Evolutionary conservation across 2,888 invertebrate species (phyloP).

Genomic region (Petrolisthes cinctipes): DNA sequence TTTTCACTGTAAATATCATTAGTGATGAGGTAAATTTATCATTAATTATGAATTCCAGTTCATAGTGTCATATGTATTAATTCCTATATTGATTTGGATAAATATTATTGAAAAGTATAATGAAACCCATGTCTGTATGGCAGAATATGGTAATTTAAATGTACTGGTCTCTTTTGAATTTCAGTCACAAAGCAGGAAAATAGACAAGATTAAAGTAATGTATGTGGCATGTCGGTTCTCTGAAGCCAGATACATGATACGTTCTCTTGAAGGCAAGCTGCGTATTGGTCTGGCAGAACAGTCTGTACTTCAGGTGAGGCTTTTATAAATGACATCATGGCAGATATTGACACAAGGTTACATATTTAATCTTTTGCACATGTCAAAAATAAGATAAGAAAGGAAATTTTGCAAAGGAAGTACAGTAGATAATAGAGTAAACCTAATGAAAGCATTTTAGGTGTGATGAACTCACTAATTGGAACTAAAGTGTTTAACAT

Average conservation of each 20-base stretch:
- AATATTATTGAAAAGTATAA: too few relatives aligned
- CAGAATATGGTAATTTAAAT: too few relatives aligned
- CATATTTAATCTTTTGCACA: neutral
- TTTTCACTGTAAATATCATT: too few relatives aligned
- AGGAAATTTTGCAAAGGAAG: neutral
- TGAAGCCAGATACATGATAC: slow-evolving; percentile 85
- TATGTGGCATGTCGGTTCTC: slow-evolving; percentile 90
- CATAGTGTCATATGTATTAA: too few relatives aligned
- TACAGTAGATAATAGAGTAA: too few relatives aligned
- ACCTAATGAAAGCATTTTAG: too few relatives aligned
- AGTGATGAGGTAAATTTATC: too few relatives aligned
- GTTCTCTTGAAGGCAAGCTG: slow-evolving; percentile 92
- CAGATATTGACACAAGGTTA: slow-evolving; percentile 59
- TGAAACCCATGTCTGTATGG: too few relatives aligned
- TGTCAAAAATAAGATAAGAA: neutral
- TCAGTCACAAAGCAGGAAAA: slow-evolving; percentile 85
- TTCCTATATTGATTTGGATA: too few relatives aligned
- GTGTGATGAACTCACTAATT: too few relatives aligned
- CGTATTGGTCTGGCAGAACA: slow-evolving; percentile 97
- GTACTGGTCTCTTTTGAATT: neutral
- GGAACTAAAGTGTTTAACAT: too few relatives aligned
- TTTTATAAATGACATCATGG: slow-evolving; percentile 70
- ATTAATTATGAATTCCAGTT: too few relatives aligned
- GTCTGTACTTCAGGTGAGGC: slow-evolving; percentile 79
- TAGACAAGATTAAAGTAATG: slow-evolving; percentile 89